These are phyloP conservation scores for Emys orbicularis DNA, from an alignment of 2,797 vertebrate genomes.

Conservation along the genomic window DNA sequence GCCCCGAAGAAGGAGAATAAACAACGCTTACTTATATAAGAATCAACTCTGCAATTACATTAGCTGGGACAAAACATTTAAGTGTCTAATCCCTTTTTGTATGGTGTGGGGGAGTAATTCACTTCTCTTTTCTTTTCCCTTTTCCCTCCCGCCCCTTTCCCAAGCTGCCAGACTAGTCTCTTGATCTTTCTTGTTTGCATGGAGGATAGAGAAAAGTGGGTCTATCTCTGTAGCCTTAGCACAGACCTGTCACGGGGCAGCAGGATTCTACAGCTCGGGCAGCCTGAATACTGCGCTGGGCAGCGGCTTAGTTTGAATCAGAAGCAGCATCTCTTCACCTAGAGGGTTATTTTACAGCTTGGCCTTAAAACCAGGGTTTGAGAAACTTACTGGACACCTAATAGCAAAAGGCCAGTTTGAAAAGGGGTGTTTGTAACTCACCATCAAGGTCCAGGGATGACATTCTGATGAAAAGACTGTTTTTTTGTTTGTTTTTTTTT, in stretches of 20 bases:
- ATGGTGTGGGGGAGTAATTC: background rate
- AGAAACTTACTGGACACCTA: background rate
- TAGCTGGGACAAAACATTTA: conserved; percentile 76
- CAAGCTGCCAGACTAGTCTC: conserved; percentile 15
- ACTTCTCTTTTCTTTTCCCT: conserved; percentile 54
- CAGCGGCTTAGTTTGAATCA: background rate
- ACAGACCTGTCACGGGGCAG: fast-evolving
- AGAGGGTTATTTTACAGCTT: background rate
- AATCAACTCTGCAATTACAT: conserved; percentile 77
- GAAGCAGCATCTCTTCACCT: background rate
- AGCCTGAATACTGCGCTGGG: background rate
- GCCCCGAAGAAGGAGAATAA: conserved; percentile 77
- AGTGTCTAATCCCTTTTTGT: conserved; percentile 70
- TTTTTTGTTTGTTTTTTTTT: too few species aligned
- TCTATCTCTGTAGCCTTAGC: background rate
- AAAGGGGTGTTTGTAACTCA: background rate
- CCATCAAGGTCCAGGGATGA: too few species aligned
- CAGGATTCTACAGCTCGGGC: background rate
- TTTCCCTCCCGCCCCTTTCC: background rate
- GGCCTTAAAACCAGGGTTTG: background rate
- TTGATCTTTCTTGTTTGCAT: background rate
- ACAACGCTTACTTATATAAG: conserved; percentile 76
- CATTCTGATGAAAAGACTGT: too few species aligned
- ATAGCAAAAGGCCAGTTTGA: background rate
- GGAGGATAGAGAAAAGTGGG: background rate